Conservation (phyloP, 2,797 vertebrate genomes). For the Odontamblyopus rebecca region DNA sequence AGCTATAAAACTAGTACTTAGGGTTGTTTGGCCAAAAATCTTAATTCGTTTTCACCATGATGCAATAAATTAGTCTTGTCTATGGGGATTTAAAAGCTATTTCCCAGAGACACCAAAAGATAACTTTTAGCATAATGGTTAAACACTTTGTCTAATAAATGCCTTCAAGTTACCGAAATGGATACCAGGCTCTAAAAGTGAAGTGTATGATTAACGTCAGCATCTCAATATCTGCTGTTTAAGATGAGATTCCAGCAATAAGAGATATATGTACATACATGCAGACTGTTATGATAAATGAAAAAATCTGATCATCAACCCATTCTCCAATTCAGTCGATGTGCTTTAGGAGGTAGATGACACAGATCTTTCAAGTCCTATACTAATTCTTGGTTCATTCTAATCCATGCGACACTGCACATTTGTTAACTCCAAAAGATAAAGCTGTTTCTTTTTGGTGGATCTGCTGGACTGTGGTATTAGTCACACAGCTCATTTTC, state of each 20-base stretch:
- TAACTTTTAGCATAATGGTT: slow-evolving; percentile 5
- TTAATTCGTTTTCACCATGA: not conserved
- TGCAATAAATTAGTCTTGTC: not conserved
- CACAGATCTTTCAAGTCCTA: slow-evolving; percentile 41
- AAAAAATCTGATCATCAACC: not conserved
- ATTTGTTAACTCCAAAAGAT: slow-evolving; percentile 71
- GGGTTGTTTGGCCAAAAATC: not conserved
- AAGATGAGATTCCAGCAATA: not conserved
- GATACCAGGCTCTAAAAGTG: not conserved
- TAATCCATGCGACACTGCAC: slow-evolving; percentile 61
- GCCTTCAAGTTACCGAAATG: not conserved
- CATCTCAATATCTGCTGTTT: not conserved
- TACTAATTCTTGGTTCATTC: slow-evolving; percentile 58
- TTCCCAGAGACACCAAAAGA: not conserved
- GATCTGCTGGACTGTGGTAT: slow-evolving; percentile 58
- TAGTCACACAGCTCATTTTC: slow-evolving; percentile 75
- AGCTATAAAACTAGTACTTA: slow-evolving; percentile 6
- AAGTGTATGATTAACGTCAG: not conserved
- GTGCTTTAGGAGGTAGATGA: slow-evolving; percentile 46
- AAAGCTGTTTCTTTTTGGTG: slow-evolving; percentile 53
- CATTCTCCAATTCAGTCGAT: slow-evolving; percentile 16
- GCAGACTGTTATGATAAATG: too few relatives aligned
- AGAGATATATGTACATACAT: not conserved
- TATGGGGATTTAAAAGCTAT: not conserved
- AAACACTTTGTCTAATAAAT: slow-evolving; percentile 34